Conservation (phyloP, 2,888 invertebrate species). For the Acrobasis consociella region DNA sequence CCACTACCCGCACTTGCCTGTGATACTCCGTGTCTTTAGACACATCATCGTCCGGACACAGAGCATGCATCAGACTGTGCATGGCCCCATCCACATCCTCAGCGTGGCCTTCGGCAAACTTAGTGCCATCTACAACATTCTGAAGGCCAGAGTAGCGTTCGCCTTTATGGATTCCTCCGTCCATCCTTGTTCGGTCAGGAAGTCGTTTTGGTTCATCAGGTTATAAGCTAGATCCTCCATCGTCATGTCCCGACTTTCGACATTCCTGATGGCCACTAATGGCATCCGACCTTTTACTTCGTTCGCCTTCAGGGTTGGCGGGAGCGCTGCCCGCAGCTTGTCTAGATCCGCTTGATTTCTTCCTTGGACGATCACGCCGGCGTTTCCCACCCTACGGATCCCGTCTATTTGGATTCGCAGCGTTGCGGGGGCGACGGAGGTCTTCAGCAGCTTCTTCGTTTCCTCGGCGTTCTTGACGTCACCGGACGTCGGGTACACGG, state of each 20-base stretch:
- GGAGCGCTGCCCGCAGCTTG: not conserved
- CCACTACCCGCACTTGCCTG: no score
- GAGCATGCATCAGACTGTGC: no score
- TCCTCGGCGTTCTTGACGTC: no score
- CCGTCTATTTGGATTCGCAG: conserved; percentile 8
- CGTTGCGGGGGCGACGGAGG: not conserved
- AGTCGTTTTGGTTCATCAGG: not conserved
- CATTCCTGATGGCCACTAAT: conserved; percentile 7
- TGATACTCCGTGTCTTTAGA: no score
- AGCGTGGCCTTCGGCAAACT: no score
- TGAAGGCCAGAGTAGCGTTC: not conserved
- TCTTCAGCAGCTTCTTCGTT: no score
- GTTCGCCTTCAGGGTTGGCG: not conserved
- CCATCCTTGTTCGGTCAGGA: not conserved
- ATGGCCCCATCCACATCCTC: no score
- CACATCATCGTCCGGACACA: no score
- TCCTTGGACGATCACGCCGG: conserved; percentile 29
- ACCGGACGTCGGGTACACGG: no score
- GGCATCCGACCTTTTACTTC: not conserved
- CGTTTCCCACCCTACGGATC: conserved; percentile 27
- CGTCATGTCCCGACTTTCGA: not conserved
- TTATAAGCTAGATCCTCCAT: no score
- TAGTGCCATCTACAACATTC: no score
- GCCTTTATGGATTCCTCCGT: not conserved
- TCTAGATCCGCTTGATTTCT: conserved; percentile 1